A percentile compares a stretch with the other conserved stretches of the same genome.
phyloP scores from a whole-genome alignment of 2,113 vertebrate genomes.

The Felis catus region F.catus_Fca126_mat1.0 CM031423.1:61970501-61971000 shows the following conservation, averaged over 20 bases:
- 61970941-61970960: not conserved
- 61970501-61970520: conserved; percentile 44
- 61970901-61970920: not conserved
- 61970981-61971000: not conserved
- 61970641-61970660: not conserved
- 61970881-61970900: not conserved
- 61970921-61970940: not conserved
- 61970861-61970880: not conserved
- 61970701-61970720: not conserved
- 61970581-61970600: not conserved
- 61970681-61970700: not conserved
- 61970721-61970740: not conserved
- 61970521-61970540: conserved; percentile 7
- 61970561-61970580: not conserved
- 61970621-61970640: not conserved
- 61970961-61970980: not conserved
- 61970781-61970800: not conserved
- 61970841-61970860: not conserved
- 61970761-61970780: not conserved
- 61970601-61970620: not conserved
- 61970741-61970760: not conserved
- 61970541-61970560: not conserved
- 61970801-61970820: not conserved
- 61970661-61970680: not conserved
- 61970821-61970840: accelerated